Evolutionary conservation across 2,888 invertebrate genomes (phyloP), one percentile per base, ranked within the genome.

Genomic region (Therioaphis trifolii): DNA sequence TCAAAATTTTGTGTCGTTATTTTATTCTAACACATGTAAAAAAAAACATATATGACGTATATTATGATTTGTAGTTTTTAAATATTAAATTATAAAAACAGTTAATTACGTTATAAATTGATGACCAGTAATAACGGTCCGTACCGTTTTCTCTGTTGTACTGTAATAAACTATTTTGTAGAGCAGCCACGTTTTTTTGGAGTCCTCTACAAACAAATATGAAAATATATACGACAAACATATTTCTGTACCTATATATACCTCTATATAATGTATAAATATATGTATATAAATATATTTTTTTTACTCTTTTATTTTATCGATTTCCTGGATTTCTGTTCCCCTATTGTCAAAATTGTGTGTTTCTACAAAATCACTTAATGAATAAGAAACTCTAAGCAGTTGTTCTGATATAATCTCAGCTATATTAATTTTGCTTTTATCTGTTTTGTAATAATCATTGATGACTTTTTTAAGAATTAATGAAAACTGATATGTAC

Each of bases 401-500:
- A 74, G 21, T 35, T 40, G 55, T 24, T 35, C 40, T 0, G 55
- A 21, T 4, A 74, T 55, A 74, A 74, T 9, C 14, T 12, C 21
- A 74, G 9, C 35, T 40, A 21, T 11, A 35, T 74, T 11, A 0
- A 55, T 40, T 35, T 15, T 18, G 35, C n/a, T 14, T 9, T 55
- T 21, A 55, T 35, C 21, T 9, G 15, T 21, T 40, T 15, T 2
- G 55, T 74, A 55, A 40, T 40, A 74, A 74, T 74, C 74, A 0
- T 40, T 18, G 4, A 74, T 15, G 35, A 74, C 74, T 21, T 74
- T 74, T 55, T 74, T 52, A 40, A 74, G 40, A 21, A 74, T 74
- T 24, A 55, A 24, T 40, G 55, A 7, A 55, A 74, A 74, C 2
- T 74, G 74, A 55, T 55, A 29, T 24, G 21, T 74, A 40, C 55